phyloP scores from a whole-genome alignment of 1,140 invertebrate genomes.

The Paraescarpia echinospica region DNA sequence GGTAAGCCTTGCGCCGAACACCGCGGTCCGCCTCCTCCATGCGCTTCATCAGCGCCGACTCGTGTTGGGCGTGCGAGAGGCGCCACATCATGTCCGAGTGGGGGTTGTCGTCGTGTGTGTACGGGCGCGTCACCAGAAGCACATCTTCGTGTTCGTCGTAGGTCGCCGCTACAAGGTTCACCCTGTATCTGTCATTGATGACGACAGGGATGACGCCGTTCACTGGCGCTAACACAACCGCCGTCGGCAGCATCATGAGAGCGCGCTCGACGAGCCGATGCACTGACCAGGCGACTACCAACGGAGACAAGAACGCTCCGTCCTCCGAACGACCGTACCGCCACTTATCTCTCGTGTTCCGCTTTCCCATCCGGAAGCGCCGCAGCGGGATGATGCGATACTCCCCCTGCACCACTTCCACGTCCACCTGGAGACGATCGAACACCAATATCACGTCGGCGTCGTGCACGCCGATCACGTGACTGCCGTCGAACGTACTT shows the following conservation, averaged over 20 bases:
- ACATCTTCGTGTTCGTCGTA: constrained; percentile 10
- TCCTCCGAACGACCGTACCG: constrained; percentile 22
- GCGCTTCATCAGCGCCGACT: background rate
- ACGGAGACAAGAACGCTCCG: constrained; percentile 14
- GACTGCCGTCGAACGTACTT: constrained; percentile 22
- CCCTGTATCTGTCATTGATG: background rate
- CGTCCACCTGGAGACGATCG: background rate
- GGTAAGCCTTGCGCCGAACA: constrained; percentile 10
- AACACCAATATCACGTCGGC: constrained; percentile 20
- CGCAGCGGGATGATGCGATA: constrained; percentile 22
- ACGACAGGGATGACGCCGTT: background rate
- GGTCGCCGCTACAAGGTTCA: constrained; percentile 17
- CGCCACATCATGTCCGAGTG: constrained; percentile 23
- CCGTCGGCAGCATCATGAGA: constrained; percentile 3
- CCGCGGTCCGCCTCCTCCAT: constrained; percentile 22
- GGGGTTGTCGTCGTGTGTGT: constrained; percentile 20
- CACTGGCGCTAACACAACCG: background rate
- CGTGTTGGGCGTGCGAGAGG: background rate
- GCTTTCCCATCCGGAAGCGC: background rate
- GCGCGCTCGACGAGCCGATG: constrained; percentile 15
- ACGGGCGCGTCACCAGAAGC: constrained; percentile 19
- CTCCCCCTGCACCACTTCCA: background rate
- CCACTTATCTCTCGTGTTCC: background rate
- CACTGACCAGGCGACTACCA: constrained; percentile 9
- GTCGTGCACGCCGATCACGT: constrained; percentile 11